Evolutionary conservation across 2,888 invertebrate species (phyloP).

Genomic region (Melanargia galathea): DNA sequence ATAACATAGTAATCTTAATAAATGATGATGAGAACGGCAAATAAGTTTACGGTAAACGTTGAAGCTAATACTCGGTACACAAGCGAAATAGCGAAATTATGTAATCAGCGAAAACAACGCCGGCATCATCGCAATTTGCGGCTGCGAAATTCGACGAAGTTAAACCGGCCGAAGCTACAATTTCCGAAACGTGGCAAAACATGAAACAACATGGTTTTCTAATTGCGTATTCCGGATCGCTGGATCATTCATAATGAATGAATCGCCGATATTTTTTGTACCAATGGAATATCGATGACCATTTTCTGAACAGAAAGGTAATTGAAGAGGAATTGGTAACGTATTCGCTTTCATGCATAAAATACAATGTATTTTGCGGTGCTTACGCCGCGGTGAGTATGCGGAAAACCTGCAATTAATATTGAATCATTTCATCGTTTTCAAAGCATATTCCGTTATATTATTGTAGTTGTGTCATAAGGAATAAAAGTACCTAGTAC

Average conservation of each 20-base stretch:
- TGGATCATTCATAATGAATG: slow-evolving; percentile 5
- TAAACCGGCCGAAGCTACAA: neutral
- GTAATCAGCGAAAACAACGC: neutral
- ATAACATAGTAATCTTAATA: too few relatives aligned
- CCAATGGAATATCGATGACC: neutral
- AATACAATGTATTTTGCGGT: too few relatives aligned
- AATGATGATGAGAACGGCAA: too few relatives aligned
- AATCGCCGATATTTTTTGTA: neutral
- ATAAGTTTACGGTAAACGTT: too few relatives aligned
- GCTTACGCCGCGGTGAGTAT: too few relatives aligned
- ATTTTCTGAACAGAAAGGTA: slow-evolving; percentile 2
- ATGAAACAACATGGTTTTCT: slow-evolving; percentile 2
- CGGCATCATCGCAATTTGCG: neutral
- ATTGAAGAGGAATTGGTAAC: slow-evolving; percentile 9
- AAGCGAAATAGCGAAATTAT: neutral
- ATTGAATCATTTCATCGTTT: too few relatives aligned
- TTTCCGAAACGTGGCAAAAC: slow-evolving; percentile 1
- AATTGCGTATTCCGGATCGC: slow-evolving; percentile 1
- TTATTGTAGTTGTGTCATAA: too few relatives aligned
- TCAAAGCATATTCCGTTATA: too few relatives aligned
- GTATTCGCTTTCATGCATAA: neutral
- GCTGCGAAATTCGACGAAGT: neutral
- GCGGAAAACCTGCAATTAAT: too few relatives aligned
- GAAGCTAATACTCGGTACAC: neutral
- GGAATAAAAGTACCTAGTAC: too few relatives aligned